Conservation (phyloP, 2,888 invertebrate species). For the Enoplolaimus lenunculus region DNA sequence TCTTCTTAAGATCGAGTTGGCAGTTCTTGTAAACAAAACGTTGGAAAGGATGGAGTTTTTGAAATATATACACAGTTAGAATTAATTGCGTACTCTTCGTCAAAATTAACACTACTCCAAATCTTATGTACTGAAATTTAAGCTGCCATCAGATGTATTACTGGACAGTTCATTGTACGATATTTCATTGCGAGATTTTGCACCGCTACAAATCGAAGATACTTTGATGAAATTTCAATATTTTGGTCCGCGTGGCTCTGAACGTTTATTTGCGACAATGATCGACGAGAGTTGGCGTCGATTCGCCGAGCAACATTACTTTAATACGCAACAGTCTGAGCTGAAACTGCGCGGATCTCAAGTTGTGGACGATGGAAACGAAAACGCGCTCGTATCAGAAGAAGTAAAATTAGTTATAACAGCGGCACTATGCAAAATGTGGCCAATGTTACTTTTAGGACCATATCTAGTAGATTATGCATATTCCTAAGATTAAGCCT, state of each 20-base stretch:
- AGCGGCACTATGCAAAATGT: too few species aligned
- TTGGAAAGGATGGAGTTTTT: too few species aligned
- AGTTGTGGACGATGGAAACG: conserved; percentile 30
- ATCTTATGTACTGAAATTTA: too few species aligned
- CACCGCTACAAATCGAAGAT: conserved; percentile 12
- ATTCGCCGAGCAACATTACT: conserved; percentile 26
- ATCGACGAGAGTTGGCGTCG: conserved; percentile 29
- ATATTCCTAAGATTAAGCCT: too few species aligned
- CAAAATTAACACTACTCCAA: too few species aligned
- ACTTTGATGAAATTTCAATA: conserved; percentile 17
- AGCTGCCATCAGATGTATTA: conserved; percentile 27
- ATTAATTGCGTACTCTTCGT: too few species aligned
- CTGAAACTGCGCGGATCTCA: conserved; percentile 26
- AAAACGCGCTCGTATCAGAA: conserved; percentile 28
- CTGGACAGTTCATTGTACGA: conserved; percentile 28
- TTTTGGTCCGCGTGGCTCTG: conserved; percentile 18
- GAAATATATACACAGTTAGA: too few species aligned
- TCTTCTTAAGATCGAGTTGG: too few species aligned
- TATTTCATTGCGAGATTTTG: conserved; percentile 24
- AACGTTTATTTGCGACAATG: conserved; percentile 26
- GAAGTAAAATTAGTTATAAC: too few species aligned
- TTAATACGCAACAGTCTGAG: conserved; percentile 28
- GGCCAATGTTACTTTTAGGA: too few species aligned
- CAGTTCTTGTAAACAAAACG: too few species aligned
- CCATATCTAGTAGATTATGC: too few species aligned